Conservation (phyloP, 1,140 invertebrate species). For the Drosophila erecta region DNA sequence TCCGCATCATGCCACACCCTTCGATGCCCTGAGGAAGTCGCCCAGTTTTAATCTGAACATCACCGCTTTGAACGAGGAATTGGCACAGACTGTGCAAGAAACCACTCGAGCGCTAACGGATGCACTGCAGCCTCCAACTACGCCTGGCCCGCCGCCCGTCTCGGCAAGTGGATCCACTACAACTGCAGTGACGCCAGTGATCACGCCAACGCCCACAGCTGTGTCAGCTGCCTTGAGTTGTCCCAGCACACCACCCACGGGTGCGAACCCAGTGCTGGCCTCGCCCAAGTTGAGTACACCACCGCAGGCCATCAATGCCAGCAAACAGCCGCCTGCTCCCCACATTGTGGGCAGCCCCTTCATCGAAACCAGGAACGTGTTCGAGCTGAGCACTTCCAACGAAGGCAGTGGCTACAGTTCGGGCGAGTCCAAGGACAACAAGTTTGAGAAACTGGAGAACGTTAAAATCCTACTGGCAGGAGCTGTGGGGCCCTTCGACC, state of each 20-base stretch:
- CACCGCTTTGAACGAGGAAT: conserved; percentile 73
- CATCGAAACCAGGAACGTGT: conserved; percentile 85
- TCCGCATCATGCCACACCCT: conserved; percentile 50
- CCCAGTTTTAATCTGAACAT: conserved; percentile 84
- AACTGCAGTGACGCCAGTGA: background rate
- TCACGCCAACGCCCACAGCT: background rate
- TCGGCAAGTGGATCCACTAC: background rate
- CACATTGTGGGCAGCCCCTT: conserved; percentile 84
- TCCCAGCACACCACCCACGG: conserved; percentile 27
- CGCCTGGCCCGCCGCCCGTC: conserved; percentile 27
- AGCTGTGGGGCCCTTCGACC: conserved; percentile 62
- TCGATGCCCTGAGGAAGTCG: conserved; percentile 79
- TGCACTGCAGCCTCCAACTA: conserved; percentile 64
- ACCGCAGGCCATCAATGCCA: conserved; percentile 20
- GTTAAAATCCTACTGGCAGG: conserved; percentile 77
- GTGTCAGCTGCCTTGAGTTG: conserved; percentile 8
- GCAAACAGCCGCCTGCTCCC: conserved; percentile 16
- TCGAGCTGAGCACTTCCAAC: conserved; percentile 74
- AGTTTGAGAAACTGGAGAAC: conserved; percentile 86
- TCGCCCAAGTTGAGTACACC: conserved; percentile 62
- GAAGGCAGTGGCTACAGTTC: conserved; percentile 82
- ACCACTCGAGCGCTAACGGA: conserved; percentile 75
- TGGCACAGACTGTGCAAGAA: conserved; percentile 79
- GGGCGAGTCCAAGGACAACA: conserved; percentile 82
- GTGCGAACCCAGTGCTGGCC: conserved; percentile 1